phyloP scores from a whole-genome alignment of 2,113 vertebrate species.

The Melanostigma gelatinosum region DNA sequence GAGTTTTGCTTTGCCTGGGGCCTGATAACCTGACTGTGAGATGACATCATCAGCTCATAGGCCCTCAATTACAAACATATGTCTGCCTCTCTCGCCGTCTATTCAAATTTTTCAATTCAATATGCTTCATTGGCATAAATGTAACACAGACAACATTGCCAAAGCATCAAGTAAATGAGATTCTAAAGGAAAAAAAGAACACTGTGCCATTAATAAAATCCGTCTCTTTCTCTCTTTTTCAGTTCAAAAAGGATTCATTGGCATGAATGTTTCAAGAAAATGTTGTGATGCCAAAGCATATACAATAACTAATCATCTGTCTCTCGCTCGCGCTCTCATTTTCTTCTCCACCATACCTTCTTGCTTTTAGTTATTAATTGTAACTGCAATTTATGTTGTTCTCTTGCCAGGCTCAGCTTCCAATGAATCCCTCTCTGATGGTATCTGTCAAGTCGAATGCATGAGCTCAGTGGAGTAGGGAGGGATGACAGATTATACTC shows the following conservation, averaged over 20 bases:
- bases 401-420: background rate
- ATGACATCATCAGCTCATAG: constrained; percentile 77
- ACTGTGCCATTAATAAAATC: background rate
- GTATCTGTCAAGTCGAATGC: constrained; percentile 25
- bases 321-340: background rate
- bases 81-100: constrained; percentile 38
- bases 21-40: constrained; percentile 80
- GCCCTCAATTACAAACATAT: constrained; percentile 78
- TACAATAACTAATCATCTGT: background rate
- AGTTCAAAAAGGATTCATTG: background rate
- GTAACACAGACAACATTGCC: background rate
- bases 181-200: background rate
- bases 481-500: constrained; percentile 34
- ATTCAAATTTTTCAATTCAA: background rate
- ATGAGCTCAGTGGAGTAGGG: constrained; percentile 22
- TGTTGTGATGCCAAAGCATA: background rate
- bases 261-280: background rate
- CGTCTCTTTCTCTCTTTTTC: background rate
- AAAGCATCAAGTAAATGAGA: background rate
- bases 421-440: background rate
- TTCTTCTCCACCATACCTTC: background rate
- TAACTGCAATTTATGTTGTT: background rate
- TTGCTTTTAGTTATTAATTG: constrained; percentile 18
- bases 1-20: constrained; percentile 67
- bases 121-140: background rate